These are phyloP conservation scores for Phoeniculus purpureus DNA, from an alignment of 2,797 vertebrate genomes.

Conservation along the genomic window DNA sequence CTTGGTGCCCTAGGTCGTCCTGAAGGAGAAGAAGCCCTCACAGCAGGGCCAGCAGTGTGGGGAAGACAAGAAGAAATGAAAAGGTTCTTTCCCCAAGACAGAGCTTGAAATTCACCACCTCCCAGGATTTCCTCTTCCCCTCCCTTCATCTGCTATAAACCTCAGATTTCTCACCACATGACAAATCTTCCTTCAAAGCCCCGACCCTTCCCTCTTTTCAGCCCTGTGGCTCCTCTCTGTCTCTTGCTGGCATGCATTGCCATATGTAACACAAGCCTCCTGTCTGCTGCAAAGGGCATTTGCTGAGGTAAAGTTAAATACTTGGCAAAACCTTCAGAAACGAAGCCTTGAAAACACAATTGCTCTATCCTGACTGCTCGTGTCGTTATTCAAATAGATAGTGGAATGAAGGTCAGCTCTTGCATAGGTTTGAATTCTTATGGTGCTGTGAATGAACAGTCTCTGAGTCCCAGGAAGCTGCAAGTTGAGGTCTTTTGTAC, in stretches of 20 bases:
- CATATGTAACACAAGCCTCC: conserved; percentile 31
- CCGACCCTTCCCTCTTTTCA: neutral
- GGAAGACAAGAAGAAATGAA: neutral
- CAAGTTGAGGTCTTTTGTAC: conserved; percentile 7
- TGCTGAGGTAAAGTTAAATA: conserved; percentile 41
- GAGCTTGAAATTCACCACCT: neutral
- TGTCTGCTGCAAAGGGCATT: neutral
- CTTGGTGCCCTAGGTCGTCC: neutral
- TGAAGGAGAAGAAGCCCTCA: neutral
- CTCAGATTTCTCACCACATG: neutral
- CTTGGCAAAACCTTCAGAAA: conserved; percentile 6
- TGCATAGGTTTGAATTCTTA: conserved; percentile 29
- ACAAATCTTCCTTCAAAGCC: neutral
- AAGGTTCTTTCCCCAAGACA: neutral
- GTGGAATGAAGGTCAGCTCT: conserved; percentile 8
- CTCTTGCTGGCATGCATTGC: neutral
- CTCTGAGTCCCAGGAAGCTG: neutral
- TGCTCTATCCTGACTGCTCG: neutral
- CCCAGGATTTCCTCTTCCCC: neutral
- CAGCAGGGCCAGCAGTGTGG: neutral
- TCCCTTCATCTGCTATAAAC: neutral
- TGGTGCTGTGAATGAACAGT: neutral
- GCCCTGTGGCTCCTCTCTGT: conserved; percentile 2
- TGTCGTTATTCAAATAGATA: conserved; percentile 17
- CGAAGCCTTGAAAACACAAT: conserved; percentile 2